A percentile compares a stretch with the other conserved stretches of the same genome.
phyloP scores from a whole-genome alignment of 2,113 vertebrate species.

The Montifringilla adamsi region DNA sequence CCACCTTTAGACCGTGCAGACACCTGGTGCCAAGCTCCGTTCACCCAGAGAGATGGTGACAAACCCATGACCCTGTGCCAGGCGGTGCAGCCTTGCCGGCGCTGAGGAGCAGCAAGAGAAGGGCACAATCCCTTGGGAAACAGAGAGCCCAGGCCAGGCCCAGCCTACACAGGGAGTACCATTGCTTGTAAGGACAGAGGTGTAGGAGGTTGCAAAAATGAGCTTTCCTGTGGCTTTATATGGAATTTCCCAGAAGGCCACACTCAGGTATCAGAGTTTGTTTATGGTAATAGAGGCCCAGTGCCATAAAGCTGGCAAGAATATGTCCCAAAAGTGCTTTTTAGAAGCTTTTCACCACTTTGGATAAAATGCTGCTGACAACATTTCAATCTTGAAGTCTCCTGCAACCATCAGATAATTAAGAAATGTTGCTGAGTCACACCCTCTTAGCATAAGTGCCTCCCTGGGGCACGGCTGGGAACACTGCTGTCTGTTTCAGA shows the following conservation, averaged over 20 bases:
- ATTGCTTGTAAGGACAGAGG: neutral
- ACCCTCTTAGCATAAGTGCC: neutral
- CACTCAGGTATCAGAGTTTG: constrained; percentile 23
- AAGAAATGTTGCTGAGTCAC: constrained; percentile 49
- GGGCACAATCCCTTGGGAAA: neutral
- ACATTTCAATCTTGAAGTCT: constrained; percentile 28
- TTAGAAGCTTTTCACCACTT: constrained; percentile 47
- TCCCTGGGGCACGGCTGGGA: neutral
- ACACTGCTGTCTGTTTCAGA: neutral
- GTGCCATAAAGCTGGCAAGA: neutral
- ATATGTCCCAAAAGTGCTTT: constrained; percentile 46
- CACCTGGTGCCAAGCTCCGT: neutral
- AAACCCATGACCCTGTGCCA: neutral
- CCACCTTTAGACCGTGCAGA: neutral
- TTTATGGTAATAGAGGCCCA: constrained; percentile 28
- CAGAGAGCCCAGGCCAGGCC: fast-evolving
- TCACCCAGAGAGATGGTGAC: neutral
- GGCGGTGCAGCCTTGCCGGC: fast-evolving
- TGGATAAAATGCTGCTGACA: constrained; percentile 55
- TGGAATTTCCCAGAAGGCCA: neutral
- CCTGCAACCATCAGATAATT: constrained; percentile 24
- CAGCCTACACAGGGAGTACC: fast-evolving
- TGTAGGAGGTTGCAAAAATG: neutral
- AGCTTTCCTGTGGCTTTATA: neutral
- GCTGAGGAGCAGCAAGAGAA: neutral